A percentile compares a stretch with the other conserved stretches of the same genome.
phyloP scores from a whole-genome alignment of 2,888 invertebrate species.

The Drosophila testacea region DNA sequence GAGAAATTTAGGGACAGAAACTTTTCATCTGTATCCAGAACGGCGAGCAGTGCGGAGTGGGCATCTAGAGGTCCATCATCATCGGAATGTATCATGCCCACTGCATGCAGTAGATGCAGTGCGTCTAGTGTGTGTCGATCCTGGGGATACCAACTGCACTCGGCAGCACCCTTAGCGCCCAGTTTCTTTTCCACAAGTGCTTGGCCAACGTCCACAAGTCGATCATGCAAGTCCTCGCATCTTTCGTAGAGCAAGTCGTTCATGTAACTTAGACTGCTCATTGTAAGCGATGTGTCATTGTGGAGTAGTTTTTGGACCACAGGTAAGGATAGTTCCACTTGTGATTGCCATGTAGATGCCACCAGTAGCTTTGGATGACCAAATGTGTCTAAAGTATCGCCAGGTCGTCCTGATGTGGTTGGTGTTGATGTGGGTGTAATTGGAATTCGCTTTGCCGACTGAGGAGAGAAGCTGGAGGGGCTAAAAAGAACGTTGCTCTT shows the following conservation, averaged over 20 bases:
- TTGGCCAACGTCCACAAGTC: constrained; percentile 80
- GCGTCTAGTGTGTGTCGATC: constrained; percentile 80
- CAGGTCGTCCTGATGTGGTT: constrained; percentile 82
- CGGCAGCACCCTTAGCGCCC: constrained; percentile 68
- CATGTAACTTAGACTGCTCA: constrained; percentile 85
- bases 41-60: constrained; percentile 90
- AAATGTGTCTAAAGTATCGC: constrained; percentile 88
- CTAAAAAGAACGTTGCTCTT: constrained; percentile 81
- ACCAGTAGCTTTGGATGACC: constrained; percentile 87
- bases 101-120: constrained; percentile 83
- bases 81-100: constrained; percentile 92
- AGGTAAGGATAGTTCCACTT: constrained; percentile 72
- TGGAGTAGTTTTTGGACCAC: constrained; percentile 86
- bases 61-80: constrained; percentile 89
- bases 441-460: constrained; percentile 64
- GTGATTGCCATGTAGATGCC: constrained; percentile 79
- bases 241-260: constrained; percentile 82
- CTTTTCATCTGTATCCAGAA: constrained; percentile 86
- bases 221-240: constrained; percentile 81
- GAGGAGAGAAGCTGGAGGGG: constrained; percentile 84
- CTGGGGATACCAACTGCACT: constrained; percentile 82
- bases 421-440: constrained; percentile 14
- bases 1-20: constrained; percentile 85
- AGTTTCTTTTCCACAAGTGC: constrained; percentile 82
- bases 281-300: constrained; percentile 84